Base-by-base conservation (phyloP, 2,888 invertebrate species). In the Orthosia incerta region DNA sequence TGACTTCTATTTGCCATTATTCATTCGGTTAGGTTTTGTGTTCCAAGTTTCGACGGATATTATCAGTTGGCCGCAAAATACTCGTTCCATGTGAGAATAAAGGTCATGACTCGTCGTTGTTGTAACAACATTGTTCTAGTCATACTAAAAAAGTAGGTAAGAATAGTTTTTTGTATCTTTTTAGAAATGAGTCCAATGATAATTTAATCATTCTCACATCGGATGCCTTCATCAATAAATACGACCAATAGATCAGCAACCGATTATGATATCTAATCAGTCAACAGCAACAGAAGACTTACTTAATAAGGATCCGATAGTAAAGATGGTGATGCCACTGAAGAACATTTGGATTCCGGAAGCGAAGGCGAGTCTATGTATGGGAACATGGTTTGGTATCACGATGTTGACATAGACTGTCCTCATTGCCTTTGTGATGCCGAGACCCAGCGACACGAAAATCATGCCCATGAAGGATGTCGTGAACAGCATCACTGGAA, bases 311-410 rank as follows among this genome's bases (percentile, higher is more conserved):
- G 97, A 97, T 87, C 98, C 97, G 78, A 97, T 96, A 3, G 94
- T 92, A 66, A 97, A 92, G 60, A 97, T 96, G 62, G 97, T 94
- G 53, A 97, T 89, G 23, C 98, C 98, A 89, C 98, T 98, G 74
- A 97, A 95, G 76, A 98, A 96, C 97, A 97, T 97, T 89, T 98
- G 98, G 57, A 98, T 97, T 4, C 97, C 97, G 11, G 97, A 97
- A 4, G 98, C 98, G 61, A 97, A 97, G 3, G 98, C 97, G 31
- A 98, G 91, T 84, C 97, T 94, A 68, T 98, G 97, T 51, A 98
- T 91, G 0, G 97, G 97, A 11, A 98, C 97, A 86, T 98, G 97
- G 88, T 94, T 97, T 0, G 98, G 98, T 73, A 98, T 97, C 5
- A 98, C 97, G 20, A 98, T 93, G 61, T 97, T 96, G 97, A 97